Percentiles rank a stretch among this genome's conserved stretches.
Evolutionary conservation across 1,140 invertebrate species (phyloP).

Genomic region (Caerostris extrusa): DNA sequence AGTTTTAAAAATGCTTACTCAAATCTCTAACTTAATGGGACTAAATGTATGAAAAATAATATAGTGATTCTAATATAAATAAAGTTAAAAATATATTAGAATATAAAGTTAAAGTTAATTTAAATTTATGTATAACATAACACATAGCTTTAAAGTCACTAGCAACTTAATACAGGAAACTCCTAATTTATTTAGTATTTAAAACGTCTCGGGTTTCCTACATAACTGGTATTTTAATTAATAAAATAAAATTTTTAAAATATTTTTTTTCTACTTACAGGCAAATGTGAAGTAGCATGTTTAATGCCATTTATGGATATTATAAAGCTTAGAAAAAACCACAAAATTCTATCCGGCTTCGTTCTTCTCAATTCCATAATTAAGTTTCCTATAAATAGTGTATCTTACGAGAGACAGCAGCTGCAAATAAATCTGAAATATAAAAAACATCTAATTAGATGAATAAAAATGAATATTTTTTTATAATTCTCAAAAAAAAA

Average conservation of each 20-base stretch:
- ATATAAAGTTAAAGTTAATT: too few species aligned
- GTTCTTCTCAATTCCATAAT: neutral
- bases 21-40: too few species aligned
- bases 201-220: too few species aligned
- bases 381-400: neutral
- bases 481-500: neutral
- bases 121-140: too few species aligned
- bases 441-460: neutral
- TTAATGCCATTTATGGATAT: neutral
- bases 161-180: too few species aligned
- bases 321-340: neutral
- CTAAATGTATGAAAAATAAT: too few species aligned
- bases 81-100: too few species aligned
- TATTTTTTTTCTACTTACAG: constrained; percentile 4
- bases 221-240: too few species aligned
- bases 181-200: too few species aligned
- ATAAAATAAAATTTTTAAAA: neutral
- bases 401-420: neutral
- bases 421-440: neutral
- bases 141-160: too few species aligned
- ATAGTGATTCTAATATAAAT: too few species aligned
- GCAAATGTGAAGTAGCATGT: constrained; percentile 12
- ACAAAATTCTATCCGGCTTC: neutral
- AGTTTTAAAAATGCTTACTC: too few species aligned
- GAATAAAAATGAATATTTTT: neutral